These are phyloP conservation scores for Neomonachus schauinslandi DNA, from an alignment of 2,113 vertebrate species.

Conservation along the genomic window DNA sequence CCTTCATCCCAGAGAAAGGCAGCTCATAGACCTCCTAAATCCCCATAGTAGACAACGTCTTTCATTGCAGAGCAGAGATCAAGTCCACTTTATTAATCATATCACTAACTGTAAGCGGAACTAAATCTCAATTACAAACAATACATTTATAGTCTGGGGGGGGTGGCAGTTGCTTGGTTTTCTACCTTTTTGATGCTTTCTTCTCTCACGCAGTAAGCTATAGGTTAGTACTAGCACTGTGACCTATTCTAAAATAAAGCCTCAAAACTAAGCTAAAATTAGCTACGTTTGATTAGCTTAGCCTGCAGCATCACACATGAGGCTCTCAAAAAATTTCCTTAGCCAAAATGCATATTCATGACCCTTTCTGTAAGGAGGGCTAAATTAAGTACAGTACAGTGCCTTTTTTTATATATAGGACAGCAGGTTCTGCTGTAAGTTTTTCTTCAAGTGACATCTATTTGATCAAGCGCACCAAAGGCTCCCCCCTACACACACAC, in stretches of 20 bases:
- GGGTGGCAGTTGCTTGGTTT: not conserved
- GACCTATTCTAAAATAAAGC: constrained; percentile 76
- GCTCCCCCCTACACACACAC: not conserved
- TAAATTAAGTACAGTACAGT: constrained; percentile 69
- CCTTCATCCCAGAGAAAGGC: not conserved
- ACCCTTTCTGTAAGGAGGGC: constrained; percentile 55
- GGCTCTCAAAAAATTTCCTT: constrained; percentile 66
- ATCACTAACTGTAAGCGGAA: not conserved
- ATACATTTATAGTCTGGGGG: not conserved
- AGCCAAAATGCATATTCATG: constrained; percentile 79
- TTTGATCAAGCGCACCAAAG: not conserved
- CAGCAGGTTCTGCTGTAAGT: constrained; percentile 5
- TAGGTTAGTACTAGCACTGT: constrained; percentile 16
- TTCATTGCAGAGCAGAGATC: not conserved
- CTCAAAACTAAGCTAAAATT: constrained; percentile 69
- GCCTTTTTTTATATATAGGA: constrained; percentile 18
- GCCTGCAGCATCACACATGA: constrained; percentile 62
- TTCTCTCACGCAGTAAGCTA: not conserved
- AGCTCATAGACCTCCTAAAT: not conserved
- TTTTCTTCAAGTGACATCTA: constrained; percentile 8
- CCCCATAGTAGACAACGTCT: not conserved
- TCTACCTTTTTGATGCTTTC: not conserved
- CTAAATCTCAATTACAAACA: not conserved
- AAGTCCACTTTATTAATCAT: not conserved
- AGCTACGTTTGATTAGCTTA: constrained; percentile 66